Evolutionary conservation across 1,140 invertebrate species (phyloP).

Genomic region (Drosophila truncata): DNA sequence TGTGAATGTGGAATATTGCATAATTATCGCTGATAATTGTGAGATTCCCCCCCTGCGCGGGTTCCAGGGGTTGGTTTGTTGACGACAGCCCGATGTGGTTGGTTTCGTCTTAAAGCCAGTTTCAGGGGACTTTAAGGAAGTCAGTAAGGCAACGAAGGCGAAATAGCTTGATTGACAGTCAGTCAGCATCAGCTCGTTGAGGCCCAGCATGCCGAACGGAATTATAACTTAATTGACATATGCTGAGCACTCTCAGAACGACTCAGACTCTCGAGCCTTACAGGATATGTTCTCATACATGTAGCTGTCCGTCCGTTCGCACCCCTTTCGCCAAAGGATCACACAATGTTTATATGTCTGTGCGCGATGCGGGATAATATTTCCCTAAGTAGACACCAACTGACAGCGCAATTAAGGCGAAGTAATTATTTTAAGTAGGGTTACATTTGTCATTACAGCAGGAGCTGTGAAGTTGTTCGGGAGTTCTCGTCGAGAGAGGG

Average conservation of each 20-base stretch:
- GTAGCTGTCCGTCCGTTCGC: constrained; percentile 18
- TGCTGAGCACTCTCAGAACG: constrained; percentile 55
- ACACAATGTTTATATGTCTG: constrained; percentile 61
- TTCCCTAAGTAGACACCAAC: constrained; percentile 82
- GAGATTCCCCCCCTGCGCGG: constrained; percentile 22
- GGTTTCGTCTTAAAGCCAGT: constrained; percentile 71
- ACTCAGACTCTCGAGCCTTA: constrained; percentile 6
- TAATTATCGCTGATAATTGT: constrained; percentile 81
- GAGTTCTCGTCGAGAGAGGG: constrained; percentile 26
- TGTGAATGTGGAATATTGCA: constrained; percentile 63
- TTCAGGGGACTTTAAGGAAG: constrained; percentile 55
- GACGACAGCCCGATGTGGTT: constrained; percentile 62
- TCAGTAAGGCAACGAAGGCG: constrained; percentile 71
- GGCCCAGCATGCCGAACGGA: constrained; percentile 75
- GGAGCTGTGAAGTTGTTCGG: constrained; percentile 9
- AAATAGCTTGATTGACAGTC: constrained; percentile 80
- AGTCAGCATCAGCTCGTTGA: constrained; percentile 44
- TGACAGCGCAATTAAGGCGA: constrained; percentile 81
- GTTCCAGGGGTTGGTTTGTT: constrained; percentile 65
- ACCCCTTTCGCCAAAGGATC: constrained; percentile 38
- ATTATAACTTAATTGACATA: constrained; percentile 82
- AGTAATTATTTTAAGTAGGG: constrained; percentile 84
- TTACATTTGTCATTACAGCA: constrained; percentile 75
- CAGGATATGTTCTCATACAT: constrained; percentile 8
- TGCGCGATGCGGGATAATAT: constrained; percentile 74